Conservation (phyloP, 1,140 invertebrate genomes). For the Bemisia tabaci region DNA sequence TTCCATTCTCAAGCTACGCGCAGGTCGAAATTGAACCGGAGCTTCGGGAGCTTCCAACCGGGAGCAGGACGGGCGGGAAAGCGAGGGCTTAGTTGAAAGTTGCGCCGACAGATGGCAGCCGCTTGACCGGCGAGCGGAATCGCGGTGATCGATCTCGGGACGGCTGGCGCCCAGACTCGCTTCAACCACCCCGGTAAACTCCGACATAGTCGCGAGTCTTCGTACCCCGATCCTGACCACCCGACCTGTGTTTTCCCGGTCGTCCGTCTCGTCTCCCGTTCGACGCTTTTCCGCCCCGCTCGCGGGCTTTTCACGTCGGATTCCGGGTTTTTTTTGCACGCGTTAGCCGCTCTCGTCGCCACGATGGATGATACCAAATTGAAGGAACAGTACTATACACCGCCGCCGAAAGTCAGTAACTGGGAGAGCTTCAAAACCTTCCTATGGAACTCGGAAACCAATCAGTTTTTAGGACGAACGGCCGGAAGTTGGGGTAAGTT, state of each 20-base stretch:
- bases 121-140: not conserved
- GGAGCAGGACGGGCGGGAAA: too few relatives aligned
- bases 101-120: not conserved
- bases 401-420: conserved; percentile 62
- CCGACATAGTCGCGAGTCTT: not conserved
- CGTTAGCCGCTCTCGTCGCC: too few relatives aligned
- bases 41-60: too few relatives aligned
- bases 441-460: conserved; percentile 78
- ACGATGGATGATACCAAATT: conserved; percentile 14
- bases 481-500: conserved; percentile 80
- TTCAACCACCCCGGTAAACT: not conserved
- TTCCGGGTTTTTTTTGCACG: too few relatives aligned
- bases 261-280: too few relatives aligned
- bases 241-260: not conserved
- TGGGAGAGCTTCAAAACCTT: conserved; percentile 74
- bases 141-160: not conserved
- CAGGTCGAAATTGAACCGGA: too few relatives aligned
- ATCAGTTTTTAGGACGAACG: conserved; percentile 72
- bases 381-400: conserved; percentile 52
- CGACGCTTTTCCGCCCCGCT: too few relatives aligned
- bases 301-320: too few relatives aligned
- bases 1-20: too few relatives aligned
- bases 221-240: not conserved
- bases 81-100: not conserved
- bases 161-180: not conserved